Evolutionary conservation across 1,140 invertebrate genomes (phyloP), one percentile per base, ranked within the genome.

Genomic region (Drosophila sucinea): DNA sequence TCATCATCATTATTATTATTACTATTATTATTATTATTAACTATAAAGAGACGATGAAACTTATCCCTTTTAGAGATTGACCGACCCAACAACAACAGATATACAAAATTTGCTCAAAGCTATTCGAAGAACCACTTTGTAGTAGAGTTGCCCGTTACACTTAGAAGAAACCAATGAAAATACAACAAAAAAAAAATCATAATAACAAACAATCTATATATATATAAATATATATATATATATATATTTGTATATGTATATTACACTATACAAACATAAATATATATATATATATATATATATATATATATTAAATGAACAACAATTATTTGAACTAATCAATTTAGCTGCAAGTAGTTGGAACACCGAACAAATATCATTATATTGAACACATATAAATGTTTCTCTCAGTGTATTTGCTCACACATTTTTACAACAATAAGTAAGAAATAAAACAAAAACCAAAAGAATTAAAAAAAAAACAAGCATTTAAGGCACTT

Each of bases 281-380:
- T n/a, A 41, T 44, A 5, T 17, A 44, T 72, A 66, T 73, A 77
- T 65, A 55, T 32, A 67, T 67, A 60, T 73, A 60, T 66, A 73
- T 71, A 66, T 60, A 47, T 47, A 25, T 47, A 47, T 17, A 54
- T 32, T 32, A 33, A 56, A 56, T 10, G 23, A 56, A 35, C 30
- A 57, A 57, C 29, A 77, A 70, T 91, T 87, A 91, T 77, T 91
- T 92, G 87, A 90, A 92, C 92, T 92, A 92, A 70, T 79, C 83
- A 92, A 92, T 70, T 83, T 92, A 93, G 92, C 92, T 92, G 92
- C 92, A 91, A 92, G 85, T 91, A 81, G 83, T 91, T 92, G 70
- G 47, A 58, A 58, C 56, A 58, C 56, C 67, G 54, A 77, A 72
- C 10, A 71, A 67, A 67, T 63, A 33, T 61, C 54, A 68, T 25